Percentiles rank a stretch among this genome's conserved stretches.
Conservation (phyloP, 2,888 invertebrate species). For the Tinea trinotella region DNA sequence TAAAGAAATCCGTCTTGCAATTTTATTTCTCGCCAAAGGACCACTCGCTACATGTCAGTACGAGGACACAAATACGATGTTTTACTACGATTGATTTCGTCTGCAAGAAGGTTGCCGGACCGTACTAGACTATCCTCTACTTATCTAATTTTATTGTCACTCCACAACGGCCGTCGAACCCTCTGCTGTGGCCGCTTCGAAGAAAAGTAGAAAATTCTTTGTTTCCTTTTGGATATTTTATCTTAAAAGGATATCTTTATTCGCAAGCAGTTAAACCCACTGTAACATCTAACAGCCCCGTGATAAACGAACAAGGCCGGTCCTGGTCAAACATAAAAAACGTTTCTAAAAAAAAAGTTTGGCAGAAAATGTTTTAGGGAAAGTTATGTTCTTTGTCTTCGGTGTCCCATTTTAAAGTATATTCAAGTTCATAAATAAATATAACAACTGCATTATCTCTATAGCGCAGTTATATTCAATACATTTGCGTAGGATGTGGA, state of each 20-base stretch:
- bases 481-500: background rate
- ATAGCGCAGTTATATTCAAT: background rate
- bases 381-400: no score
- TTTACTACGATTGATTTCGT: slow-evolving; percentile 69
- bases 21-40: background rate
- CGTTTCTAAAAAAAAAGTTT: background rate
- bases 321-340: slow-evolving; percentile 13
- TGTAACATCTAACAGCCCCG: slow-evolving; percentile 44
- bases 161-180: slow-evolving; percentile 45
- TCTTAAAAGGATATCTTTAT: slow-evolving; percentile 61
- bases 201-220: slow-evolving; percentile 55
- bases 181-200: slow-evolving; percentile 38
- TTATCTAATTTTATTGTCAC: slow-evolving; percentile 72
- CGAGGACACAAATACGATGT: slow-evolving; percentile 29
- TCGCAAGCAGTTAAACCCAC: slow-evolving; percentile 60
- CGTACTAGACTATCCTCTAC: slow-evolving; percentile 57
- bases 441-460: background rate
- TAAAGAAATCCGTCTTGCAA: background rate
- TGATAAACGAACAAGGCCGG: slow-evolving; percentile 38
- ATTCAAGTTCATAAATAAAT: background rate
- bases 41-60: background rate
- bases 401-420: no score
- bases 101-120: slow-evolving; percentile 54
- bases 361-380: background rate
- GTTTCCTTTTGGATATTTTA: slow-evolving; percentile 49